Percentiles rank a stretch among this genome's conserved stretches.
phyloP scores from a whole-genome alignment of 2,797 vertebrate species.

The Nannoperca australis region DNA sequence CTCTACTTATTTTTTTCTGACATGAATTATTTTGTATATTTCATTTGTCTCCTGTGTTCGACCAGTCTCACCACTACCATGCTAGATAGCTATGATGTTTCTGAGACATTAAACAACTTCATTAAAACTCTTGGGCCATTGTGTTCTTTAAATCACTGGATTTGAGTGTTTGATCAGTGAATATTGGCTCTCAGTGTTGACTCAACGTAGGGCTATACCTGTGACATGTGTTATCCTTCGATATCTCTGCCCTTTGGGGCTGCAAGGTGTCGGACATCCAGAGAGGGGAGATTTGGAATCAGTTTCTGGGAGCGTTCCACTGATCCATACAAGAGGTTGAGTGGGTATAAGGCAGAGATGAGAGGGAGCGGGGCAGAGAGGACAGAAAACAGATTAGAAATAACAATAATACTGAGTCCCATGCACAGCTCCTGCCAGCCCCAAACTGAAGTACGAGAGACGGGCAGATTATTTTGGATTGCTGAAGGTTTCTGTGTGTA shows the following conservation, averaged over 20 bases:
- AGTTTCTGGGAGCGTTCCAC: conserved; percentile 46
- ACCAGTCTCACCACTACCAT: conserved; percentile 67
- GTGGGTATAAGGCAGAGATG: conserved; percentile 60
- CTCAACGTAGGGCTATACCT: too few species aligned
- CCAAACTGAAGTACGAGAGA: conserved; percentile 45
- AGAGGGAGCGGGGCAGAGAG: conserved; percentile 54
- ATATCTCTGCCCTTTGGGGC: neutral
- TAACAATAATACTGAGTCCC: conserved; percentile 59
- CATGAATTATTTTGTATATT: conserved; percentile 77
- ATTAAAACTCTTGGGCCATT: conserved; percentile 61
- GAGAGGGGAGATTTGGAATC: conserved; percentile 33
- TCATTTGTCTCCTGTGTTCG: conserved; percentile 74
- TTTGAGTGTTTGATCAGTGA: neutral
- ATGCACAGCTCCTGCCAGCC: conserved; percentile 1
- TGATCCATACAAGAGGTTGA: conserved; percentile 67
- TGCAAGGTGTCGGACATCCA: neutral
- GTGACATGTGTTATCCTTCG: neutral
- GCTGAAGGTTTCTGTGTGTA: conserved; percentile 42
- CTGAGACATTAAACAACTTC: conserved; percentile 79
- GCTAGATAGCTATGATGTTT: conserved; percentile 75
- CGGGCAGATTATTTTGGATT: conserved; percentile 66
- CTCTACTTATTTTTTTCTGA: conserved; percentile 75
- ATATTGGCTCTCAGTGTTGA: neutral
- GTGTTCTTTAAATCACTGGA: conserved; percentile 28
- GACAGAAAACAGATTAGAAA: conserved; percentile 69